phyloP scores from a whole-genome alignment of 2,113 vertebrate genomes.

The Oryzias woworae region DNA sequence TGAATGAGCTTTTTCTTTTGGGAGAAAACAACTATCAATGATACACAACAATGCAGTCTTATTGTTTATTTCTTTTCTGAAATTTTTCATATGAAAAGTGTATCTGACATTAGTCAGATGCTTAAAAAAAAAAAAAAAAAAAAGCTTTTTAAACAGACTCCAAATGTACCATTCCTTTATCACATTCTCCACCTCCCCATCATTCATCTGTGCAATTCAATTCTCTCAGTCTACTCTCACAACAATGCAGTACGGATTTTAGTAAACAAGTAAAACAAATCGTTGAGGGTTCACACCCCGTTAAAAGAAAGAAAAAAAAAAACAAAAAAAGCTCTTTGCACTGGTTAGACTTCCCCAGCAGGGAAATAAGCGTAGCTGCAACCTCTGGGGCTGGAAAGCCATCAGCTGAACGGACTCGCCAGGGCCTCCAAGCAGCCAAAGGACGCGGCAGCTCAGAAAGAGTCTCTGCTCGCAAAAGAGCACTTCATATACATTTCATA shows the following conservation, averaged over 20 bases:
- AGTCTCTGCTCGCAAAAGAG: constrained; percentile 72
- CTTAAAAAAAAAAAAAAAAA: constrained; percentile 45
- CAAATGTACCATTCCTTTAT: constrained; percentile 76
- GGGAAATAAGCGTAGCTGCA: constrained; percentile 72
- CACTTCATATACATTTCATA: constrained; percentile 67
- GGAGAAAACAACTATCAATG: constrained; percentile 65
- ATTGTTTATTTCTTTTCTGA: constrained; percentile 64
- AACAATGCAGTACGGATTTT: constrained; percentile 77
- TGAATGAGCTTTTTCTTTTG: not conserved
- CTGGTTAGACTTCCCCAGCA: constrained; percentile 69
- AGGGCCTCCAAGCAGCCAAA: constrained; percentile 35
- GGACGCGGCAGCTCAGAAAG: constrained; percentile 35
- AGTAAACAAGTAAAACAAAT: constrained; percentile 76
- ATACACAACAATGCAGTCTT: constrained; percentile 69
- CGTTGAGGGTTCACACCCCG: constrained; percentile 73
- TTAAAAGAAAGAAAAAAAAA: constrained; percentile 53
- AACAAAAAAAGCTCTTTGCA: constrained; percentile 77
- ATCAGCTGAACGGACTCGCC: constrained; percentile 44
- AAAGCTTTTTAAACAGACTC: constrained; percentile 65
- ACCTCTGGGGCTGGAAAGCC: constrained; percentile 37
- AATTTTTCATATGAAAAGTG: constrained; percentile 74
- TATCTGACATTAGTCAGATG: constrained; percentile 77
- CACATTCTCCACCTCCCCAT: constrained; percentile 22
- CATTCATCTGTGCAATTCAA: constrained; percentile 43
- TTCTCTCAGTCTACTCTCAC: constrained; percentile 56